A percentile compares a stretch with the other conserved stretches of the same genome.
phyloP scores from a whole-genome alignment of 2,888 invertebrate genomes.

The Eristalis tenax region DNA sequence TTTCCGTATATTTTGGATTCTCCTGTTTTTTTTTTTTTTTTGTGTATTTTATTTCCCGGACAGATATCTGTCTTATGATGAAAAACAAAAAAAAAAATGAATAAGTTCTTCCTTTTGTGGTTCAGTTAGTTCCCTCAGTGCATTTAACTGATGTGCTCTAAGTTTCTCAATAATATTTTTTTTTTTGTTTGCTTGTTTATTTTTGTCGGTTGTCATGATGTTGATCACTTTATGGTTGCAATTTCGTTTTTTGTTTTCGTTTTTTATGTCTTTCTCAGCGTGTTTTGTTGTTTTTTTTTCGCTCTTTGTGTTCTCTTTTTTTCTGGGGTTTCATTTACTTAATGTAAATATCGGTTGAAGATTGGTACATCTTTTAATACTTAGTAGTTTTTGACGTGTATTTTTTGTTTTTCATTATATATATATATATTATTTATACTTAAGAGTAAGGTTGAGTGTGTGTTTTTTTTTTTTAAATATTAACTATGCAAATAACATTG shows the following conservation, averaged over 20 bases:
- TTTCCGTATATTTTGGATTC: no score
- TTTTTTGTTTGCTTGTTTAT: constrained; percentile 4
- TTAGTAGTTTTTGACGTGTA: constrained; percentile 53
- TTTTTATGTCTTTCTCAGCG: constrained; percentile 15
- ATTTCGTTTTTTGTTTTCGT: constrained; percentile 19
- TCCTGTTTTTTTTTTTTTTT: no score
- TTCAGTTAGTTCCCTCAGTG: not conserved
- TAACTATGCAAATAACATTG: constrained; percentile 66
- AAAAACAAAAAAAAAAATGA: no score
- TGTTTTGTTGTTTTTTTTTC: constrained; percentile 11
- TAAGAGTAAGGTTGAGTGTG: constrained; percentile 29
- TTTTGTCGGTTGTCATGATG: constrained; percentile 26
- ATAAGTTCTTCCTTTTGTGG: not conserved
- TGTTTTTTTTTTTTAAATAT: constrained; percentile 22
- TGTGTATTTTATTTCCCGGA: no score
- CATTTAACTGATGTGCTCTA: not conserved
- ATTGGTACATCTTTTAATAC: constrained; percentile 36
- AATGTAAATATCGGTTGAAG: constrained; percentile 49
- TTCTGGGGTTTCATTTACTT: constrained; percentile 22
- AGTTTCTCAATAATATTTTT: constrained; percentile 13
- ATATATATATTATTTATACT: constrained; percentile 32
- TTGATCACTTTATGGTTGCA: constrained; percentile 58
- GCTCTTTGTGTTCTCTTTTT: not conserved
- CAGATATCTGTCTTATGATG: no score
- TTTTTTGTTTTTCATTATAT: constrained; percentile 18